Percentiles rank a stretch among this genome's conserved stretches.
phyloP scores from a whole-genome alignment of 2,113 vertebrate species.

The Chionis minor region DNA sequence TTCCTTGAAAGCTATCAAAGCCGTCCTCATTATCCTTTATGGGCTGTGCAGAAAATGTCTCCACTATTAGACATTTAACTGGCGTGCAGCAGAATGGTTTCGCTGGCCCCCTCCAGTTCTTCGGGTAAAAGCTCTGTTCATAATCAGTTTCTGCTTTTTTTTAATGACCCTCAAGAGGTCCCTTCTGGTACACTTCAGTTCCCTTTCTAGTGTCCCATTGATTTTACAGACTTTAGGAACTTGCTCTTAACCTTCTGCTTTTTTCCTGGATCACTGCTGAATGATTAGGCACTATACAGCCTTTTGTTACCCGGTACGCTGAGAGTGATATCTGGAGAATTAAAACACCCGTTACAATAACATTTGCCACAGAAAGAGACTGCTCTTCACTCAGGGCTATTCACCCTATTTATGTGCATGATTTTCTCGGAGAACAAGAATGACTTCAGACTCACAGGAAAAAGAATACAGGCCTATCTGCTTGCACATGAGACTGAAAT shows the following conservation, averaged over 20 bases:
- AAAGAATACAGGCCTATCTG: neutral
- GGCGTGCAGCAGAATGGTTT: slow-evolving; percentile 68
- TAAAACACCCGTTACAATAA: slow-evolving; percentile 72
- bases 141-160: slow-evolving; percentile 73
- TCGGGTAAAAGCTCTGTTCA: slow-evolving; percentile 71
- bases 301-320: slow-evolving; percentile 56
- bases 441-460: slow-evolving; percentile 49
- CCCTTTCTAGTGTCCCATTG: slow-evolving; percentile 73
- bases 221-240: slow-evolving; percentile 76
- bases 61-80: slow-evolving; percentile 72
- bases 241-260: slow-evolving; percentile 64
- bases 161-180: slow-evolving; percentile 73
- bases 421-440: slow-evolving; percentile 64
- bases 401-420: slow-evolving; percentile 54
- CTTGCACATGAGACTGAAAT: slow-evolving; percentile 14
- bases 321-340: slow-evolving; percentile 65
- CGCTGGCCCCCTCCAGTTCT: slow-evolving; percentile 70
- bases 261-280: slow-evolving; percentile 57
- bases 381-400: slow-evolving; percentile 51
- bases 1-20: slow-evolving; percentile 72
- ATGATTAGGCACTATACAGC: slow-evolving; percentile 61
- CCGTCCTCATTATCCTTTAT: slow-evolving; percentile 75
- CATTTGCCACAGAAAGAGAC: slow-evolving; percentile 62
- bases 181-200: slow-evolving; percentile 76
- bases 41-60: slow-evolving; percentile 69